Evolutionary conservation across 2,797 vertebrate species (phyloP).

Genomic region (Mionectes olivaceus): DNA sequence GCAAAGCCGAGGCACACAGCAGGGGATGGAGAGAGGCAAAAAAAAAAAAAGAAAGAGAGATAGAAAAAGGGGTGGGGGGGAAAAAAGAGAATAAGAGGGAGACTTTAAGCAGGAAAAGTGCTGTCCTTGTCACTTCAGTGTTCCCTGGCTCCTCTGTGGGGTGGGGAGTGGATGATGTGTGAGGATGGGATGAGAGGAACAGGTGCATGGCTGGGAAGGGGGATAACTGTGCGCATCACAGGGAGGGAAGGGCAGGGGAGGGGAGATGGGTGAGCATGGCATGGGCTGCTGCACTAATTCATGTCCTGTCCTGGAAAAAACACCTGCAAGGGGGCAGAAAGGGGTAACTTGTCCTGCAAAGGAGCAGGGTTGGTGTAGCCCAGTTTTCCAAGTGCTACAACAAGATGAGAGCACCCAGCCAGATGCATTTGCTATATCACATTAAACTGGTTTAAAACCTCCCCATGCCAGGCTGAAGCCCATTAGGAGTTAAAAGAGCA

Average conservation of each 20-base stretch:
- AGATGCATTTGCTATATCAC: fast-evolving
- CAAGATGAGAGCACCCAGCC: neutral
- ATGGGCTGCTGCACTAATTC: fast-evolving
- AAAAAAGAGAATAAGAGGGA: neutral
- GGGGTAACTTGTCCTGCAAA: neutral
- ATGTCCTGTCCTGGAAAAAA: neutral
- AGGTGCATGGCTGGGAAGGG: neutral
- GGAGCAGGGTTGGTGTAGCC: neutral
- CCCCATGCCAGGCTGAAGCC: neutral
- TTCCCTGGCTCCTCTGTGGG: neutral
- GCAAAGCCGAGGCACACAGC: constrained; percentile 21
- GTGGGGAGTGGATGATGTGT: neutral
- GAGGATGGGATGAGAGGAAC: neutral
- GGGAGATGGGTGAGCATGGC: neutral
- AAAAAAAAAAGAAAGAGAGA: neutral
- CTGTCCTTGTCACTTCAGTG: constrained; percentile 42
- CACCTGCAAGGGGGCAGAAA: neutral
- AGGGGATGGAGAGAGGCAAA: neutral
- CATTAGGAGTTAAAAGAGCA: neutral
- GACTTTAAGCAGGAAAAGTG: constrained; percentile 40
- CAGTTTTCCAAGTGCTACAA: neutral
- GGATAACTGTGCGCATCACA: fast-evolving
- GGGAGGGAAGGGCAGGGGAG: neutral
- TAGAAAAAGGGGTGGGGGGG: neutral
- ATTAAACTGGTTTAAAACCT: neutral